Conservation (phyloP, 2,797 vertebrate species). For the Pygocentrus nattereri region DNA sequence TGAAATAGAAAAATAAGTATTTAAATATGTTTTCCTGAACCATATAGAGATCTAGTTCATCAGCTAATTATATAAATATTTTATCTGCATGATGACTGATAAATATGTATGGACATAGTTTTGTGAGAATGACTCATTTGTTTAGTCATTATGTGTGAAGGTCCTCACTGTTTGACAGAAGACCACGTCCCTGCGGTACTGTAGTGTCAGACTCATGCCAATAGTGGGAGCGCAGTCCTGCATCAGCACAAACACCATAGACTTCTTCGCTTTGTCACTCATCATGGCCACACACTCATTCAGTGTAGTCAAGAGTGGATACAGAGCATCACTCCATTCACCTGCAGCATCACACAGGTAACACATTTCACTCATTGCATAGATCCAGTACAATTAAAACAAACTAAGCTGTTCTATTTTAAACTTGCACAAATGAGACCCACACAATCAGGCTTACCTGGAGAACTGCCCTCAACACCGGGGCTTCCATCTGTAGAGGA, state of each 20-base stretch:
- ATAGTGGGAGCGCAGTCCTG: constrained; percentile 97
- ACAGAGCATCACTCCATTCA: constrained; percentile 96
- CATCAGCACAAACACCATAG: constrained; percentile 98
- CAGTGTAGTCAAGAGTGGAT: constrained; percentile 92
- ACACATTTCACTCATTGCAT: background rate
- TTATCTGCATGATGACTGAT: too few species aligned
- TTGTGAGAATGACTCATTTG: too few species aligned
- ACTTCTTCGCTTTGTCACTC: constrained; percentile 98
- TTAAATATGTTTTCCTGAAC: too few species aligned
- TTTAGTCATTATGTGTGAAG: background rate
- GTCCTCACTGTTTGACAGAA: constrained; percentile 95
- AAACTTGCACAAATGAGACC: background rate
- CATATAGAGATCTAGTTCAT: too few species aligned
- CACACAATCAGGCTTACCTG: constrained; percentile 82
- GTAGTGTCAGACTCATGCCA: constrained; percentile 90
- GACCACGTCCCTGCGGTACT: constrained; percentile 97
- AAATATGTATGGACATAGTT: too few species aligned
- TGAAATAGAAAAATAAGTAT: too few species aligned
- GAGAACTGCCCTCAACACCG: constrained; percentile 83
- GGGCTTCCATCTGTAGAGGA: constrained; percentile 86
- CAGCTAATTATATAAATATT: too few species aligned
- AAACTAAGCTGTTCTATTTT: background rate
- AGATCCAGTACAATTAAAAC: background rate
- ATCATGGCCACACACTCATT: constrained; percentile 95
- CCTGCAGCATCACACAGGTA: constrained; percentile 73